Evolutionary conservation across 1,140 invertebrate genomes (phyloP).

Genomic region (Danaus plexippus): DNA sequence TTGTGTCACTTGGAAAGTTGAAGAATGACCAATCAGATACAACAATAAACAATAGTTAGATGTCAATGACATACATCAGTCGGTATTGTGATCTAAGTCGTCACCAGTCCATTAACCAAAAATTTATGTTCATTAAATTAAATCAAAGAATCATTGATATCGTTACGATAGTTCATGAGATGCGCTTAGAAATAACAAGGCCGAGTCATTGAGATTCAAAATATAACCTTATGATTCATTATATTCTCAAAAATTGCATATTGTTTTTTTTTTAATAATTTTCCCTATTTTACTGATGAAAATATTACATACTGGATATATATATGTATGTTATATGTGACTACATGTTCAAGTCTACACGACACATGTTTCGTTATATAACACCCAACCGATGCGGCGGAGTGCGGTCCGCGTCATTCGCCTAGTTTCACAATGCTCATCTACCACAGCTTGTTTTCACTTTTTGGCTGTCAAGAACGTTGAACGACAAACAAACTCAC

Average conservation of each 20-base stretch:
- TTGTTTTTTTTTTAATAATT: too few species aligned
- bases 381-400: constrained; percentile 20
- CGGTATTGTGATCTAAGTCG: constrained; percentile 30
- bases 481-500: constrained; percentile 69
- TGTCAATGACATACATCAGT: constrained; percentile 51
- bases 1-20: constrained; percentile 25
- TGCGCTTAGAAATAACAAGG: too few species aligned
- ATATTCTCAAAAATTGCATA: too few species aligned
- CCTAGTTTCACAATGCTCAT: constrained; percentile 63
- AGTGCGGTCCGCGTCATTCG: constrained; percentile 39
- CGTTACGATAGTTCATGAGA: too few species aligned
- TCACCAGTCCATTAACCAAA: too few species aligned
- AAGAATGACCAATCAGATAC: constrained; percentile 21
- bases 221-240: too few species aligned
- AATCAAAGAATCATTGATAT: constrained; percentile 3
- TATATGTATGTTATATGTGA: too few species aligned
- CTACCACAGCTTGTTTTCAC: constrained; percentile 65
- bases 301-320: too few species aligned
- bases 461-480: constrained; percentile 72
- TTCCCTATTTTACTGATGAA: too few species aligned
- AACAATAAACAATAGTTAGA: constrained; percentile 59
- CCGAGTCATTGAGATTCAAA: too few species aligned
- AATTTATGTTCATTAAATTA: too few species aligned
- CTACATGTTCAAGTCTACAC: constrained; percentile 9
- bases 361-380: constrained; percentile 29